Conservation (phyloP, 1,140 invertebrate species). For the Littorina saxatilis region DNA sequence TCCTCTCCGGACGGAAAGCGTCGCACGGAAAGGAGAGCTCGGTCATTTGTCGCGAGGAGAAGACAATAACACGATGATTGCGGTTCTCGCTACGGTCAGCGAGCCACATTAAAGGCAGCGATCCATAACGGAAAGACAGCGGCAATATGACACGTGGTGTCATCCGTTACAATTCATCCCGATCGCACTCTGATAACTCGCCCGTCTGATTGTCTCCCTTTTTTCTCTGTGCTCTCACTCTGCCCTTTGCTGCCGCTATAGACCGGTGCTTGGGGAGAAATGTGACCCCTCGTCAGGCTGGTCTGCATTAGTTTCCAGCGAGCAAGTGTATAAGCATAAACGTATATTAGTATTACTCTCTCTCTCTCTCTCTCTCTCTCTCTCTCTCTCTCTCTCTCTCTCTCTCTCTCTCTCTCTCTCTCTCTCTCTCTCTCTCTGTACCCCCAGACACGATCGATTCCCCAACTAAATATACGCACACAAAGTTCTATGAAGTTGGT, state of each 20-base stretch:
- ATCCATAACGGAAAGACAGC: slow-evolving; percentile 33
- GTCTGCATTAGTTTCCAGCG: no score
- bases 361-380: no score
- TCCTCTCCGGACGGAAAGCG: background rate
- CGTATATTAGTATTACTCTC: no score
- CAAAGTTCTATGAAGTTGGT: no score
- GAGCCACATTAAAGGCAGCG: slow-evolving; percentile 15
- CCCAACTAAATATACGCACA: no score
- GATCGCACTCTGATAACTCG: background rate
- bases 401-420: no score
- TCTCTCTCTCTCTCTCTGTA: no score
- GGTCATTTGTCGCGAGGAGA: slow-evolving; percentile 13
- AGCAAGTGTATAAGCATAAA: no score
- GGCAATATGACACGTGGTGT: slow-evolving; percentile 39
- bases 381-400: no score
- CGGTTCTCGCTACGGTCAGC: slow-evolving; percentile 28
- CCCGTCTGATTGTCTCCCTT: background rate
- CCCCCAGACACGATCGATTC: no score
- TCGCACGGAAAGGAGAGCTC: slow-evolving; percentile 36
- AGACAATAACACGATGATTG: slow-evolving; percentile 35
- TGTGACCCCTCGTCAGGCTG: background rate
- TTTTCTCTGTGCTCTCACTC: background rate
- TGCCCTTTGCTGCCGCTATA: background rate
- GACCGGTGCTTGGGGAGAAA: background rate
- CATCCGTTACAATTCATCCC: slow-evolving; percentile 32